Conservation (phyloP, 2,797 vertebrate species). For the Poecilia velifera region DNA sequence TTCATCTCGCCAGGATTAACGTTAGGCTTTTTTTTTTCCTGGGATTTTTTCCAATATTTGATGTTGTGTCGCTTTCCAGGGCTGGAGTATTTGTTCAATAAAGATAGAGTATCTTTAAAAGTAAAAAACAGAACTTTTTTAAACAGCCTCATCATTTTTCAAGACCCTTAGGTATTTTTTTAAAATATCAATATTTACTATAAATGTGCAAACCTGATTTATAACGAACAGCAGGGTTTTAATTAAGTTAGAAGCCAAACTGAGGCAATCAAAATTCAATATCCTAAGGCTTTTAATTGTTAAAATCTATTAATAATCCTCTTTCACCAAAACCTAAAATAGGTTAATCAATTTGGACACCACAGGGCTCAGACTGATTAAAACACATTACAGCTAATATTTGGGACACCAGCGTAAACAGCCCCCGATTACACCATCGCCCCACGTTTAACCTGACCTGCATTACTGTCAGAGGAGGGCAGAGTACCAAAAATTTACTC, state of each 20-base stretch:
- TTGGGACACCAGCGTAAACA: conserved; percentile 59
- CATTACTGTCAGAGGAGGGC: not conserved
- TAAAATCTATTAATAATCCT: conserved; percentile 54
- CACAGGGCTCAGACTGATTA: conserved; percentile 66
- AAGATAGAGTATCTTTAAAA: not conserved
- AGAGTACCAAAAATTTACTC: too few species aligned
- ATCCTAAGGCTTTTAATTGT: conserved; percentile 46
- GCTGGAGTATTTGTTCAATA: not conserved
- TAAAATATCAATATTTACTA: not conserved
- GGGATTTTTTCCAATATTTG: not conserved
- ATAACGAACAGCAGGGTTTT: not conserved
- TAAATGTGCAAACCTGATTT: conserved; percentile 3
- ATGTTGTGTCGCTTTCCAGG: not conserved
- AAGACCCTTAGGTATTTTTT: not conserved
- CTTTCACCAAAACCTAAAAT: conserved; percentile 45
- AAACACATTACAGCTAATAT: conserved; percentile 66
- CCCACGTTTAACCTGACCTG: conserved; percentile 7
- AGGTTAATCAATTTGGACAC: conserved; percentile 57
- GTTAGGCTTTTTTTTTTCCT: not conserved
- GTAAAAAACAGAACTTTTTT: not conserved
- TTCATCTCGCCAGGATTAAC: not conserved
- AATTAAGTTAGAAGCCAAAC: conserved; percentile 42
- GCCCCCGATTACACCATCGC: conserved; percentile 12
- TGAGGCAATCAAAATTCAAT: conserved; percentile 30
- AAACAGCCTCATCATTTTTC: conserved; percentile 1